Percentiles rank a stretch among this genome's conserved stretches.
Conservation (phyloP, 2,113 vertebrate genomes). For the Pedionomus torquatus region DNA sequence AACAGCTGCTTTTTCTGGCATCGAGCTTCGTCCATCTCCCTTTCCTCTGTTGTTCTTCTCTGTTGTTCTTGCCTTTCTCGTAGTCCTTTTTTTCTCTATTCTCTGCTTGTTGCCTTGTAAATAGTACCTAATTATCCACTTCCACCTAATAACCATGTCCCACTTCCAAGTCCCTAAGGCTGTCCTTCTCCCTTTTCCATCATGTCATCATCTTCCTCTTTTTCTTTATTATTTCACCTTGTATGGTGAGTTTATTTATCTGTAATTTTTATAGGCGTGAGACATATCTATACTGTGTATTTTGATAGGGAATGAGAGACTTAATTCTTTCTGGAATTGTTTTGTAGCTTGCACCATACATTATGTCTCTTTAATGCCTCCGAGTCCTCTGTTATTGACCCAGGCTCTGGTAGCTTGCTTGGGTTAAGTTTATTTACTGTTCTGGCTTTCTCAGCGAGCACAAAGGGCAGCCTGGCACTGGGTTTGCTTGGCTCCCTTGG, state of each 20-base stretch:
- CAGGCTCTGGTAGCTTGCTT: not conserved
- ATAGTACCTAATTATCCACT: not conserved
- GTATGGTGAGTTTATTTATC: not conserved
- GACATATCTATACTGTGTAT: not conserved
- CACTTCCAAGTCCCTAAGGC: not conserved
- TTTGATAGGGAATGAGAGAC: not conserved
- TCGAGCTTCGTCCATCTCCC: not conserved
- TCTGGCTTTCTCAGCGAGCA: not conserved
- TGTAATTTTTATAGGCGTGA: not conserved
- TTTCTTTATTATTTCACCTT: not conserved
- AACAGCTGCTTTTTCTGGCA: slow-evolving; percentile 22
- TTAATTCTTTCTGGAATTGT: not conserved
- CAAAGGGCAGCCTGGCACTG: not conserved
- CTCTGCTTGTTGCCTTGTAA: not conserved
- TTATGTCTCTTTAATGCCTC: not conserved
- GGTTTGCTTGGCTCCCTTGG: not conserved
- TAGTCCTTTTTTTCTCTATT: not conserved
- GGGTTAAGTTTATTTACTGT: not conserved
- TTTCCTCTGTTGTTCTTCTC: not conserved
- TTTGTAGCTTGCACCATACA: not conserved
- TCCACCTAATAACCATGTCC: not conserved
- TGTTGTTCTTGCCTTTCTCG: not conserved
- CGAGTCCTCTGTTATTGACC: not conserved
- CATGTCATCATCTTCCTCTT: not conserved
- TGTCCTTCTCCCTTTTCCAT: not conserved